These are phyloP conservation scores for Excalfactoria chinensis DNA, from an alignment of 2,113 vertebrate species.

Conservation along the genomic window DNA sequence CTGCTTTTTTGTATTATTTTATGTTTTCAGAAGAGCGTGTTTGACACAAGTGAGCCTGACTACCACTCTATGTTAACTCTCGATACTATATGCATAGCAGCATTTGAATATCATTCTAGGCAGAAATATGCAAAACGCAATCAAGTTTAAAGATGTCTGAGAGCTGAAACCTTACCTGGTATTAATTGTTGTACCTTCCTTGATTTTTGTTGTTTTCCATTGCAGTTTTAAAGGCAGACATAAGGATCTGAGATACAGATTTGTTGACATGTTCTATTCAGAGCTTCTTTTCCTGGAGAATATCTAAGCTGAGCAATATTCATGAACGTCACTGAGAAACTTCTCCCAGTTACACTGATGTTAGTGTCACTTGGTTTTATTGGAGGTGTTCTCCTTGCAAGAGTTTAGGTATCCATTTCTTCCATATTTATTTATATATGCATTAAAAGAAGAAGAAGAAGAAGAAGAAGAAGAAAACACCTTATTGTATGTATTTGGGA, in stretches of 20 bases:
- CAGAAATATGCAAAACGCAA: not conserved
- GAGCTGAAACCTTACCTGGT: not conserved
- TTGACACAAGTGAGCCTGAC: not conserved
- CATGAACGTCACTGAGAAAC: not conserved
- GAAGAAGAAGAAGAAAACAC: not conserved
- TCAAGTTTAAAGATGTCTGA: not conserved
- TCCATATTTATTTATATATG: not conserved
- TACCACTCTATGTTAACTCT: not conserved
- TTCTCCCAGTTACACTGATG: not conserved
- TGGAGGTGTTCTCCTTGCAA: not conserved
- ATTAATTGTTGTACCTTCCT: not conserved
- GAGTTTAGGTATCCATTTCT: not conserved
- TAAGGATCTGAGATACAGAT: not conserved
- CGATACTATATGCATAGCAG: not conserved
- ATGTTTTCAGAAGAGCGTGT: slow-evolving; percentile 24
- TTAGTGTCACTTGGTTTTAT: not conserved
- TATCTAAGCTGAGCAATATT: not conserved
- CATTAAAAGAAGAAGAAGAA: not conserved
- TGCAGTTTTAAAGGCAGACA: not conserved
- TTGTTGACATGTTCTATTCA: slow-evolving; percentile 10
- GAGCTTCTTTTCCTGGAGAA: slow-evolving; percentile 33
- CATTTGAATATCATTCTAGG: not conserved
- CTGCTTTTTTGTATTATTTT: not conserved
- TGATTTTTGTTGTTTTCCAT: not conserved
- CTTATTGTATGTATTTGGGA: not conserved